Evolutionary conservation across 2,113 vertebrate species (phyloP), one percentile per base, ranked within the genome.

Genomic region (Lepisosteus osseus): DNA sequence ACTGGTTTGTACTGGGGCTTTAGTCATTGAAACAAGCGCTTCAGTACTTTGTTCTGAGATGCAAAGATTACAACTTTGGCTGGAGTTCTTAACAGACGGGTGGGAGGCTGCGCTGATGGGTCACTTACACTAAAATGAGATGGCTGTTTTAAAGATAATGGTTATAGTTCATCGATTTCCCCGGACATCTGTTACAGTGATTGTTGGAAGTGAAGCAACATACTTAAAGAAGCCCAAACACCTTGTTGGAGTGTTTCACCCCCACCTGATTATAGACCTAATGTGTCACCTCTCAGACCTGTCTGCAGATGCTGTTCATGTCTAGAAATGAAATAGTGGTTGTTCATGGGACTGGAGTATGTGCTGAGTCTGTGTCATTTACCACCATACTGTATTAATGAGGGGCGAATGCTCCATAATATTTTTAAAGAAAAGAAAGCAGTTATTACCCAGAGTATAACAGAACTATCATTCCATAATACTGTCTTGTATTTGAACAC

Each of bases 41-140:
- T 65, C 63, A 70, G 29, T 63, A 68, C 74, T 56, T 64, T 54
- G 56, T 77, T 70, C 54, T 67, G 45, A 63, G 65, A 72, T 65
- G 67, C 69, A 65, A 62, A 73, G 64, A 73, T 67, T 70, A 59
- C 71, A 73, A 66, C 67, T 72, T 70, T 65, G 65, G 63, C 66
- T 59, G 62, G 74, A 66, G 15, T 3, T 67, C 72, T 71, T 66
- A 82, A 81, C 77, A 74, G 73, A 76, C 74, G 71, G 73, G 67
- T 81, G 76, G 47, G 68, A 75, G 71, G 69, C 73, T 57, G 63
- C 69, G 14, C 66, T 81, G 81, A 87, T 83, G 74, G 77, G 81
- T 79, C 84, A 82, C 83, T 86, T 85, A 67, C 68, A 74, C 69
- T 77, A 78, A 79, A 86, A 87, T 76, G 77, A 85, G 78, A 40